Percentiles rank a stretch among this genome's conserved stretches.
Evolutionary conservation across 1,140 invertebrate species (phyloP).

Genomic region (Choristoneura fumiferana): DNA sequence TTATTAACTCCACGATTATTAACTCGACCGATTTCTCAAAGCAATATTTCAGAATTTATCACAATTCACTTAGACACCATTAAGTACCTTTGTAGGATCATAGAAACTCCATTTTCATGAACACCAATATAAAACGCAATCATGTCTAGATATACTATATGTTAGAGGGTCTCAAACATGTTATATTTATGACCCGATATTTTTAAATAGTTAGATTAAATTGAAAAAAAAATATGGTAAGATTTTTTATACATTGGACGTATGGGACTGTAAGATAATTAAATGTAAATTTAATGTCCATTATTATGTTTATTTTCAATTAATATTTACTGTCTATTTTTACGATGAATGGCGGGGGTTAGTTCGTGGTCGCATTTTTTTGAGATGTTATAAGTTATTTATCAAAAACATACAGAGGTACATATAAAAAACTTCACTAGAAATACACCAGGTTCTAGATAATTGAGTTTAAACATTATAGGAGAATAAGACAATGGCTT

Average conservation of each 20-base stretch:
- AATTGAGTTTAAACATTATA: too few species aligned
- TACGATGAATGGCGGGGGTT: too few species aligned
- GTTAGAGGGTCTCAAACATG: slow-evolving; percentile 16
- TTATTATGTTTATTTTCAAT: slow-evolving; percentile 19
- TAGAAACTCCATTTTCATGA: slow-evolving; percentile 21
- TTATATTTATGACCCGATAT: slow-evolving; percentile 20
- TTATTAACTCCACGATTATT: too few species aligned
- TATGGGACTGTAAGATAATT: slow-evolving; percentile 27
- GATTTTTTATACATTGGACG: slow-evolving; percentile 53
- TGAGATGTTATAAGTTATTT: too few species aligned
- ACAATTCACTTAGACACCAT: not conserved
- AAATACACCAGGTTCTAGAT: too few species aligned
- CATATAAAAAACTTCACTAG: too few species aligned
- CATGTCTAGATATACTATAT: slow-evolving; percentile 20
- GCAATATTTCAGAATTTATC: too few species aligned
- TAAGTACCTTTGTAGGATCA: not conserved
- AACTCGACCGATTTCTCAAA: too few species aligned
- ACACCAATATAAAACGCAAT: slow-evolving; percentile 39
- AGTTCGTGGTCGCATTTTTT: too few species aligned
- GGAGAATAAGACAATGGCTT: too few species aligned
- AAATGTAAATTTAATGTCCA: slow-evolving; percentile 34
- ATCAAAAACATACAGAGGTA: too few species aligned
- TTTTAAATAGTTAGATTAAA: slow-evolving; percentile 48
- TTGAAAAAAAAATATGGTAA: slow-evolving; percentile 32
- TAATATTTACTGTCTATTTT: too few species aligned